Evolutionary conservation across 1,140 invertebrate species (phyloP).

Genomic region (Chironomus striatipennis): DNA sequence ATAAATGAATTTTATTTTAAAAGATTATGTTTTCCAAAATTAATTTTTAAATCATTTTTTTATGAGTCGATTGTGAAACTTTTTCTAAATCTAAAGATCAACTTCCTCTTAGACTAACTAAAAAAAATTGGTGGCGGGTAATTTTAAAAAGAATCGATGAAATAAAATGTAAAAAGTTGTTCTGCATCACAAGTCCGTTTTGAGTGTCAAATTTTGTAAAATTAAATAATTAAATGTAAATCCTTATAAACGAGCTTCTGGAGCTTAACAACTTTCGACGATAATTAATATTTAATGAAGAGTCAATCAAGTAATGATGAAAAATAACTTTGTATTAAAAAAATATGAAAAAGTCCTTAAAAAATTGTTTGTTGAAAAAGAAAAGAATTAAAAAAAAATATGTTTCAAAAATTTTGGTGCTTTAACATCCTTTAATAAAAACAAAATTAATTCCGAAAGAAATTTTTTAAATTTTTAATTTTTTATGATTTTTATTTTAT

Average conservation of each 20-base stretch:
- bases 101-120: not conserved
- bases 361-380: not conserved
- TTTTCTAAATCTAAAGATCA: not conserved
- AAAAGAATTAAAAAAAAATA: not conserved
- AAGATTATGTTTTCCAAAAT: not conserved
- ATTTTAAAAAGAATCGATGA: not conserved
- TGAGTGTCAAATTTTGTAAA: not conserved
- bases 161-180: not conserved
- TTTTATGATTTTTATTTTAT: too few species aligned
- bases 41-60: not conserved
- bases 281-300: slow-evolving; percentile 3
- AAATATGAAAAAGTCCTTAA: not conserved
- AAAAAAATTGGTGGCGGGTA: slow-evolving; percentile 17
- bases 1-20: too few species aligned
- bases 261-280: not conserved
- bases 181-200: slow-evolving; percentile 19
- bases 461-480: too few species aligned
- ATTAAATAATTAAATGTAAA: not conserved
- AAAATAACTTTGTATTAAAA: not conserved
- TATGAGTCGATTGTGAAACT: not conserved
- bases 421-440: not conserved
- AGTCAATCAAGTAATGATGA: not conserved
- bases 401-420: slow-evolving; percentile 13
- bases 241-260: not conserved
- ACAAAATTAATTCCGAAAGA: not conserved